Evolutionary conservation across 2,113 vertebrate genomes (phyloP).

Genomic region (Talpa occidentalis): DNA sequence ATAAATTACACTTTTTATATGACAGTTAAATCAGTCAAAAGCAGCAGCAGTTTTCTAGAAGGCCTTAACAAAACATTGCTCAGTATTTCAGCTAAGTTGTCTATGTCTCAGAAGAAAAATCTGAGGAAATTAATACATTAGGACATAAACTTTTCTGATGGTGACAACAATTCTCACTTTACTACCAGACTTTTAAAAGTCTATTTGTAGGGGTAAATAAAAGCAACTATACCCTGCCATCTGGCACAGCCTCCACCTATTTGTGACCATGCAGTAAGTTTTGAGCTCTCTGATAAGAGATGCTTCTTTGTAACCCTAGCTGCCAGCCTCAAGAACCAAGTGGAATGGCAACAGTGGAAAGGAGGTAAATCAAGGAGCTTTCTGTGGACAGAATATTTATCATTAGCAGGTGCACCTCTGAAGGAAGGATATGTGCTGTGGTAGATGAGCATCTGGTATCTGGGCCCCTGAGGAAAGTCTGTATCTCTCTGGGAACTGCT

Average conservation of each 20-base stretch:
- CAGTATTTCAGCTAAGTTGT: not conserved
- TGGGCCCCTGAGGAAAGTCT: not conserved
- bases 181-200: not conserved
- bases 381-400: not conserved
- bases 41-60: constrained; percentile 6
- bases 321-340: not conserved
- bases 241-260: not conserved
- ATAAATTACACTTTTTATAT: not conserved
- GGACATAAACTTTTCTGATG: not conserved
- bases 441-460: fast-evolving
- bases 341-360: not conserved
- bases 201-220: not conserved
- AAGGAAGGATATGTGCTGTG: not conserved
- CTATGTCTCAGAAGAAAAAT: constrained; percentile 26
- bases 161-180: constrained; percentile 27
- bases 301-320: not conserved
- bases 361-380: not conserved
- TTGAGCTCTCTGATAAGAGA: not conserved
- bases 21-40: not conserved
- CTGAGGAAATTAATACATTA: constrained; percentile 20
- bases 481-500: not conserved
- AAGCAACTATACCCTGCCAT: not conserved
- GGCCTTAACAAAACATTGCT: not conserved
- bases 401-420: not conserved
- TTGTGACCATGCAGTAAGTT: not conserved